Percentiles rank a stretch among this genome's conserved stretches.
phyloP scores from a whole-genome alignment of 2,797 vertebrate species.

The Gastrophryne carolinensis region DNA sequence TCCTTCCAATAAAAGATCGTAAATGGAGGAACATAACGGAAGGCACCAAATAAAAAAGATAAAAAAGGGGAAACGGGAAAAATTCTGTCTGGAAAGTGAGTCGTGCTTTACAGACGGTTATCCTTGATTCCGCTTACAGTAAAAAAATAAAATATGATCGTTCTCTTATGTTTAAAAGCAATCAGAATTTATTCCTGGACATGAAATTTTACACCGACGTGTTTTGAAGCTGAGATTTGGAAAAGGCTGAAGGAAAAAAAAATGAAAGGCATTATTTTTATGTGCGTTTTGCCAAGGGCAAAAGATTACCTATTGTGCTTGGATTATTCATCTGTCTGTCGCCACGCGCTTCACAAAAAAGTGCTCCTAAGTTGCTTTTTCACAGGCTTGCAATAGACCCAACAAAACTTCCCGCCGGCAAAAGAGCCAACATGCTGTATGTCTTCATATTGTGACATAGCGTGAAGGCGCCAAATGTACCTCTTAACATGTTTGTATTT shows the following conservation, averaged over 20 bases:
- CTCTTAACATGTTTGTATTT: neutral
- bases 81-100: neutral
- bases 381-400: neutral
- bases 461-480: neutral
- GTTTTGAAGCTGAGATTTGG: conserved; percentile 4
- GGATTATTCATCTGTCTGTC: neutral
- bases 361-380: neutral
- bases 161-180: conserved; percentile 23
- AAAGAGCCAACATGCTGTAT: neutral
- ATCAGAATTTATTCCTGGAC: conserved; percentile 23
- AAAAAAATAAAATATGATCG: conserved; percentile 4
- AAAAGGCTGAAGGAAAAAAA: neutral
- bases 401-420: neutral
- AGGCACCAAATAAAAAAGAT: conserved; percentile 18
- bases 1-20: neutral
- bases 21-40: too few species aligned
- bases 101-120: conserved; percentile 10
- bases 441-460: neutral
- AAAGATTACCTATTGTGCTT: conserved; percentile 7
- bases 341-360: neutral
- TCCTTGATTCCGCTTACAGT: conserved; percentile 1
- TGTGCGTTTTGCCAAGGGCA: conserved; percentile 1
- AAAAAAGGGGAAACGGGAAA: conserved; percentile 5
- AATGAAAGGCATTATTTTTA: conserved; percentile 2
- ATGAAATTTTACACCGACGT: conserved; percentile 30